Evolutionary conservation across 2,888 invertebrate genomes (phyloP), one percentile per base, ranked within the genome.

Genomic region (Epiblema foenella): DNA sequence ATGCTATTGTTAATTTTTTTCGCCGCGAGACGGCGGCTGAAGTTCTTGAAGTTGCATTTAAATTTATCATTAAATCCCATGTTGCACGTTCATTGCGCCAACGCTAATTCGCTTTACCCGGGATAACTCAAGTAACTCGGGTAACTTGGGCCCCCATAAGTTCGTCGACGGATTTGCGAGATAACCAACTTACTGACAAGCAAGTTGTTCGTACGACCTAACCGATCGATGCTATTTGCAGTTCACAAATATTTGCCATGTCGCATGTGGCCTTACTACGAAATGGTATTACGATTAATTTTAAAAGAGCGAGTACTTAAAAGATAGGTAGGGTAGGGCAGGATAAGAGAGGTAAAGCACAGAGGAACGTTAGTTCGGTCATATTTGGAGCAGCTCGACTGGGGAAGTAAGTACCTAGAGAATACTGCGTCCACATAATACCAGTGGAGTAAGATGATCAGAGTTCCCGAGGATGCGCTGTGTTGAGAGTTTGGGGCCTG

Each of bases 151-250:
- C 24, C 10, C 59, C 17, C 15, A 18, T 52, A 59, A 68, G 51
- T 68, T 68, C 59, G 17, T 39, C 42, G 60, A 29, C 42, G 51
- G 10, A n/a, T 57, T 54, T 46, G n/a, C 46, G 29, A 52, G 60
- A 54, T 68, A 68, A 54, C 51, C 42, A 18, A 68, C 60, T 60
- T 59, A 42, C 29, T 20, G 68, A 62, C 54, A 62, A 68, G 46
- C 68, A 62, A 56, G 46, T 56, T 46, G 68, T 11, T 5, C n/a
- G 54, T 4, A 12, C 42, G 68, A 68, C 68, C 68, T 42, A 68
- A 20, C 8, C 46, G 18, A 56, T 39, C 64, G 39, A 54, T 54
- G 52, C 39, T 37, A 20, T 63, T 62, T 63, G 37, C 63, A 46
- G 51, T 37, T 20, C 20, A 54, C 60, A 39, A 68, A 62, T 68